Percentiles rank a stretch among this genome's conserved stretches.
Conservation (phyloP, 23 tunicate species). For the Clavelina lepadiformis region DNA sequence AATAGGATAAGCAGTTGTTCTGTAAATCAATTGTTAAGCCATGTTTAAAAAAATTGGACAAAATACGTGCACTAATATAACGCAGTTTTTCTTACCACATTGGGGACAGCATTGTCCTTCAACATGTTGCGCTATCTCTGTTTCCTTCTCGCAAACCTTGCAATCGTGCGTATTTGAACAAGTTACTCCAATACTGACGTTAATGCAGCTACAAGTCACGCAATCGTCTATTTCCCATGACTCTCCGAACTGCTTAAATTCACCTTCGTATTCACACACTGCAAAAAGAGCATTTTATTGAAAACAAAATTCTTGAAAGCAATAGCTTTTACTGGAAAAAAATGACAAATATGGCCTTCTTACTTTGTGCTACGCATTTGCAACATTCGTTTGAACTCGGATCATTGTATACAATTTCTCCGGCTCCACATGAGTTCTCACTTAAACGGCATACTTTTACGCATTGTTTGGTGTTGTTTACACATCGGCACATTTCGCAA, state of each 20-base stretch:
- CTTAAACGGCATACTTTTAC: constrained; percentile 46
- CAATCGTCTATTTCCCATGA: constrained; percentile 41
- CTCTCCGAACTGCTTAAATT: constrained; percentile 28
- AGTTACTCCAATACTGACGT: constrained; percentile 23
- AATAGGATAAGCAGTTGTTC: neutral
- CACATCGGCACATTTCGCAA: constrained; percentile 63
- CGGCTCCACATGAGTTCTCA: constrained; percentile 21
- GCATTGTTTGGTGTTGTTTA: constrained; percentile 32
- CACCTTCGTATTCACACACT: constrained; percentile 63
- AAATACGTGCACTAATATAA: neutral
- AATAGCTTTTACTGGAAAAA: neutral
- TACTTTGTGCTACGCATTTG: constrained; percentile 60
- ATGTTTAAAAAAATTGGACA: neutral
- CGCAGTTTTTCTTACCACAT: constrained; percentile 39
- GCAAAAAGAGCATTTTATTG: neutral
- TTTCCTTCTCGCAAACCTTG: constrained; percentile 24
- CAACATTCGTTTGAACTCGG: constrained; percentile 50
- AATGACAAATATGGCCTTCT: no score
- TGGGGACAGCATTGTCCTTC: constrained; percentile 66
- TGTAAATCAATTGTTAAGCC: neutral
- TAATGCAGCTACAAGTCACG: constrained; percentile 39
- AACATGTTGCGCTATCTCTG: constrained; percentile 9
- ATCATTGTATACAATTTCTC: constrained; percentile 34
- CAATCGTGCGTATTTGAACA: neutral
- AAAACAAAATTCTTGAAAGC: neutral